phyloP scores from a whole-genome alignment of 2,797 vertebrate genomes.

The Silurus aristotelis region DNA sequence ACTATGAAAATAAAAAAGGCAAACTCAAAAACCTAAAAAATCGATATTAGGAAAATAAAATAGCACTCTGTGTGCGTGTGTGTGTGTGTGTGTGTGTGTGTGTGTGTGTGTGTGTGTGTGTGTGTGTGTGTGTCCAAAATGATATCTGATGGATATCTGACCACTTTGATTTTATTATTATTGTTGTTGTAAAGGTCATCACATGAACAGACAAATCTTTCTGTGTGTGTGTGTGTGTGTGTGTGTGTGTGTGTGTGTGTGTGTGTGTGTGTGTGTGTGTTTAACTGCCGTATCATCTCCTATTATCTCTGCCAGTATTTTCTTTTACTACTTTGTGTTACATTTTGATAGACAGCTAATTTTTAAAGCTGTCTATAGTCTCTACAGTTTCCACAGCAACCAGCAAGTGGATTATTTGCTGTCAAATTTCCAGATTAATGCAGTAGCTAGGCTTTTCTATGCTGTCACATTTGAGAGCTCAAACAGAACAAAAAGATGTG shows the following conservation, averaged over 20 bases:
- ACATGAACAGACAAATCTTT: too few relatives aligned
- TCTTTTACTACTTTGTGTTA: conserved; percentile 43
- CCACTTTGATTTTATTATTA: too few relatives aligned
- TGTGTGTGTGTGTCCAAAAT: too few relatives aligned
- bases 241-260: conserved; percentile 33
- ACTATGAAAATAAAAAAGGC: conserved; percentile 2
- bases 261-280: conserved; percentile 34
- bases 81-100: not conserved
- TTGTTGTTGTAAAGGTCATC: too few relatives aligned
- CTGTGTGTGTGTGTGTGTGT: too few relatives aligned
- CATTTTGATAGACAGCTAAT: conserved; percentile 15
- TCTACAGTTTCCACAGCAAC: conserved; percentile 57
- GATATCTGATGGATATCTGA: too few relatives aligned
- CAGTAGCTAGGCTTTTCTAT: conserved; percentile 48
- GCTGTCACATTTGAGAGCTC: conserved; percentile 43
- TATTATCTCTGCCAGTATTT: conserved; percentile 35
- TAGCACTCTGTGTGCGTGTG: too few relatives aligned
- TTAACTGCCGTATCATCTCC: conserved; percentile 38
- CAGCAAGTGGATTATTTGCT: conserved; percentile 58
- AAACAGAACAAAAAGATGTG: not conserved
- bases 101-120: too few relatives aligned
- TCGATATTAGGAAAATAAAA: not conserved
- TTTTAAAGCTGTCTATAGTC: conserved; percentile 33
- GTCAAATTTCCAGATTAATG: conserved; percentile 60
- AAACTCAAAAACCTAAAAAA: not conserved